Conservation (phyloP, 2,888 invertebrate genomes). For the Nomada flava region DNA sequence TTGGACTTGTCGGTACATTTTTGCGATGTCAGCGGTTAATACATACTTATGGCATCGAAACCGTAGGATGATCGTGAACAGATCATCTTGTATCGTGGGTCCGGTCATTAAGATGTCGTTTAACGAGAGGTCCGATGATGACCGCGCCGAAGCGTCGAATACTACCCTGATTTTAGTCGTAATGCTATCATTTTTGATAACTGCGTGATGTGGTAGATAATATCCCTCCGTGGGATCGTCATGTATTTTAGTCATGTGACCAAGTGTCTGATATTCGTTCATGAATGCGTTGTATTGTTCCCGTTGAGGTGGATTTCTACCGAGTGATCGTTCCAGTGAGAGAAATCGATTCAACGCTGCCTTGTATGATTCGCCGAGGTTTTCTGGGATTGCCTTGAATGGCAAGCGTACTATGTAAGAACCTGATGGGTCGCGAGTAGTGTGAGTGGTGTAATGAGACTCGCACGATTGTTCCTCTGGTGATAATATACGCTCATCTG, state of each 20-base stretch:
- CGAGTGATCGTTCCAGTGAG: background rate
- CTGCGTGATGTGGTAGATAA: slow-evolving; percentile 3
- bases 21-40: background rate
- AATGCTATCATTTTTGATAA: background rate
- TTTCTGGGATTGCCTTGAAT: no score
- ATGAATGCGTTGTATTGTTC: background rate
- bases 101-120: background rate
- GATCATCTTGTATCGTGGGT: background rate
- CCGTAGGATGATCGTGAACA: background rate
- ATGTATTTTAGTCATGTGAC: background rate
- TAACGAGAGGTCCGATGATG: background rate
- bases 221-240: background rate
- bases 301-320: background rate
- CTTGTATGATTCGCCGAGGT: no score
- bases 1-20: background rate
- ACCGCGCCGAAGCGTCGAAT: slow-evolving; percentile 3
- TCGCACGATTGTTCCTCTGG: background rate
- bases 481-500: background rate
- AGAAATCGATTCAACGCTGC: no score
- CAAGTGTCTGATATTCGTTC: background rate
- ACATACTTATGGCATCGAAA: background rate
- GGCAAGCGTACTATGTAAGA: no score
- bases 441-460: background rate
- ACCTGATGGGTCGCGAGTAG: no score
- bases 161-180: background rate